phyloP scores from a whole-genome alignment of 2,797 vertebrate species.

The Varecia variegata region DNA sequence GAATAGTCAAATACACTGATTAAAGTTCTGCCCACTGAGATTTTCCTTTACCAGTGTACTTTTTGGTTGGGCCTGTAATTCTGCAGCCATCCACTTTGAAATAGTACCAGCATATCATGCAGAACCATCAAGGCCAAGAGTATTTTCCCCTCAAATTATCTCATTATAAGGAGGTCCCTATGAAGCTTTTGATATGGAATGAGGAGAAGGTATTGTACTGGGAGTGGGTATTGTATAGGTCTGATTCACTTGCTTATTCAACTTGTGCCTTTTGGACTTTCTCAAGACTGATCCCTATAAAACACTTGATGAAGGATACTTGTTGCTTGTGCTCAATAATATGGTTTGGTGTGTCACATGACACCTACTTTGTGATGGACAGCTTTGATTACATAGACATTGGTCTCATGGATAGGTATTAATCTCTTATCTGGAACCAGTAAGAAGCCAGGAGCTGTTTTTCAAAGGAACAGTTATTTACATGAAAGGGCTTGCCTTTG shows the following conservation, averaged over 20 bases:
- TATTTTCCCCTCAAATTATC: background rate
- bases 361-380: background rate
- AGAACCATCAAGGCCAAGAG: background rate
- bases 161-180: background rate
- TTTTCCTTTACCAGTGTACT: background rate
- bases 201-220: background rate
- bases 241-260: background rate
- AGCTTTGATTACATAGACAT: background rate
- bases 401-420: background rate
- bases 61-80: background rate
- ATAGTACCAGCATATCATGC: background rate
- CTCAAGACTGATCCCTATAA: background rate
- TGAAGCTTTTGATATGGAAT: background rate
- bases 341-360: background rate
- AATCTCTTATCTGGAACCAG: background rate
- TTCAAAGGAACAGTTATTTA: background rate
- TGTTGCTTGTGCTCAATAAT: background rate
- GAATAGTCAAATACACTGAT: background rate
- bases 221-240: background rate
- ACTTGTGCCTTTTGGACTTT: background rate
- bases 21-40: background rate
- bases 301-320: background rate
- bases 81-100: background rate
- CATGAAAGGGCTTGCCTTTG: background rate
- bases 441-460: background rate